Evolutionary conservation across 2,113 vertebrate genomes (phyloP).

Genomic region (Castor canadensis): DNA sequence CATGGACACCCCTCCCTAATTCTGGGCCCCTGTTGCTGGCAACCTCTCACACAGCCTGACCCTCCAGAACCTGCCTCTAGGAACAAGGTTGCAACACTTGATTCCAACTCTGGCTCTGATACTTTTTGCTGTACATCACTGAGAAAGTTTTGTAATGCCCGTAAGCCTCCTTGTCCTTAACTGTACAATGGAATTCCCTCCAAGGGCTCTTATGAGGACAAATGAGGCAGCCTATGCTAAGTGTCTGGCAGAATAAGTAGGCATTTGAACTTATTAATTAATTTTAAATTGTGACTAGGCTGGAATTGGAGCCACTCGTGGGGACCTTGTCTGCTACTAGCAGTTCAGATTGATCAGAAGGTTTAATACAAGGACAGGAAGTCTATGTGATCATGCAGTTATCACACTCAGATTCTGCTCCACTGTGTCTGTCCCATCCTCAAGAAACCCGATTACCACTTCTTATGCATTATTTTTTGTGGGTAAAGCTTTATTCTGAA

Average conservation of each 20-base stretch:
- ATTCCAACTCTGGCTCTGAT: background rate
- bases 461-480: background rate
- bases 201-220: background rate
- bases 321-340: background rate
- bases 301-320: background rate
- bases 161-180: background rate
- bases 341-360: background rate
- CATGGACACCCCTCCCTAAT: background rate
- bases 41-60: background rate
- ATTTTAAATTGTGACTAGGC: background rate
- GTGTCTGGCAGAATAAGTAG: background rate
- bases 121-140: no score
- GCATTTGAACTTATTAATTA: background rate
- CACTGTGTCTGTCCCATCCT: background rate
- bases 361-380: background rate
- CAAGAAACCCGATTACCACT: background rate
- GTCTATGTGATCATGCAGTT: accelerated
- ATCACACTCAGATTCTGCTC: background rate
- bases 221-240: background rate
- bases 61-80: background rate
- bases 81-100: background rate
- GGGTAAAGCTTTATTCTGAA: background rate
- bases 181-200: background rate
- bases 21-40: background rate
- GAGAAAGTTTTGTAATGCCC: background rate